phyloP scores from a whole-genome alignment of 2,797 vertebrate genomes.

The Sorex maritimensis region DNA sequence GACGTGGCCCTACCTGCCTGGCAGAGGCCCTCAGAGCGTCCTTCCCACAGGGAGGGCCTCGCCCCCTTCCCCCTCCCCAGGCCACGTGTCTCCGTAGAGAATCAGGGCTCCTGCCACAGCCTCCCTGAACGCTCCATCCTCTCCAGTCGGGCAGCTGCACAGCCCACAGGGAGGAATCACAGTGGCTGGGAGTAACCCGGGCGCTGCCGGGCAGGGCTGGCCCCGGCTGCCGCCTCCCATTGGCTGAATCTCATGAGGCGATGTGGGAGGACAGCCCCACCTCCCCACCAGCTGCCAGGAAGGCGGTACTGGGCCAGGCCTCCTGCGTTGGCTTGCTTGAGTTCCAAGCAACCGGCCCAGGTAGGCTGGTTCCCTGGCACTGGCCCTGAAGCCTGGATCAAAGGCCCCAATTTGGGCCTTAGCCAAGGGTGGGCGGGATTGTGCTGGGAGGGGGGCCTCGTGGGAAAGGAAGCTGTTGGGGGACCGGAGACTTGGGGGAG shows the following conservation, averaged over 20 bases:
- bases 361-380: slow-evolving; percentile 64
- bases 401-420: slow-evolving; percentile 80
- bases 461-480: slow-evolving; percentile 86
- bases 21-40: neutral
- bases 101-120: slow-evolving; percentile 18
- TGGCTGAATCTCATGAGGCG: slow-evolving; percentile 90
- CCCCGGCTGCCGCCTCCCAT: slow-evolving; percentile 79
- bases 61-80: fast-evolving
- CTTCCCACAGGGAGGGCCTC: slow-evolving; percentile 5
- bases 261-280: slow-evolving; percentile 85
- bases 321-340: neutral
- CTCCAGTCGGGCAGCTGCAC: neutral
- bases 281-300: slow-evolving; percentile 74
- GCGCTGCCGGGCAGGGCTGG: slow-evolving; percentile 41
- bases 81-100: neutral
- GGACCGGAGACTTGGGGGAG: slow-evolving; percentile 65
- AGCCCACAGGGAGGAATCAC: slow-evolving; percentile 24
- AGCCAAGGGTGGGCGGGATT: slow-evolving; percentile 77
- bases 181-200: slow-evolving; percentile 88
- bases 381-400: slow-evolving; percentile 78
- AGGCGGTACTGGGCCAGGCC: neutral
- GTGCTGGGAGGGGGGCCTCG: slow-evolving; percentile 72
- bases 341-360: slow-evolving; percentile 71
- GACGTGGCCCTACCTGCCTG: slow-evolving; percentile 55
- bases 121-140: slow-evolving; percentile 23